Conservation (phyloP, 2,113 vertebrate genomes). For the Bothrops jararaca region DNA sequence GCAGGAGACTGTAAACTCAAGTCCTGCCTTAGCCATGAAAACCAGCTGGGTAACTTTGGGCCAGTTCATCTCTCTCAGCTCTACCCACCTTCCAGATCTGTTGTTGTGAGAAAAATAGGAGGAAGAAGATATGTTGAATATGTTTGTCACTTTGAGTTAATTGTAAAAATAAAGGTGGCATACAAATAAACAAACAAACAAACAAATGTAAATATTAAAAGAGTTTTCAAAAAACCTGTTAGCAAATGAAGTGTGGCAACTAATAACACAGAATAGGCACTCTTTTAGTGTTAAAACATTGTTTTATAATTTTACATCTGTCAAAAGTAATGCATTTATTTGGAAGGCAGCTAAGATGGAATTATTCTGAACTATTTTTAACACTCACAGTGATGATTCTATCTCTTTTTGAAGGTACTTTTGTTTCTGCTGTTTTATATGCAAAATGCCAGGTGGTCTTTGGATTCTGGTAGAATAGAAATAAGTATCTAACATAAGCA, state of each 20-base stretch:
- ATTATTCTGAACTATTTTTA: neutral
- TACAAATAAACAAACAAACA: neutral
- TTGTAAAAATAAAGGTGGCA: too few relatives aligned
- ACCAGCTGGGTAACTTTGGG: neutral
- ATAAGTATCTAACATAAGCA: neutral
- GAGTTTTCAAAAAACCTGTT: too few relatives aligned
- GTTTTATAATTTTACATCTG: neutral
- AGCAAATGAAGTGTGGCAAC: neutral
- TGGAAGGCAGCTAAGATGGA: neutral
- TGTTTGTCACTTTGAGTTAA: too few relatives aligned
- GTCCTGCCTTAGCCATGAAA: neutral
- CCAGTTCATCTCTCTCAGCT: neutral
- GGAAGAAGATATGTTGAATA: neutral
- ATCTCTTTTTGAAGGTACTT: neutral
- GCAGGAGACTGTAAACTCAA: neutral
- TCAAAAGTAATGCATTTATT: neutral
- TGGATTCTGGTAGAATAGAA: neutral
- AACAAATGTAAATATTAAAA: neutral
- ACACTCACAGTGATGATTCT: neutral
- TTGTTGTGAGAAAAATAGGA: neutral
- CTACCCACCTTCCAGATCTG: neutral
- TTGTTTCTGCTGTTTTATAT: neutral
- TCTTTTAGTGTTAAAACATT: neutral
- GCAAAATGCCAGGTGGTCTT: neutral
- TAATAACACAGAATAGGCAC: neutral